Conservation (phyloP, 2,113 vertebrate species). For the Cyphomyrus plagiostoma region DNA sequence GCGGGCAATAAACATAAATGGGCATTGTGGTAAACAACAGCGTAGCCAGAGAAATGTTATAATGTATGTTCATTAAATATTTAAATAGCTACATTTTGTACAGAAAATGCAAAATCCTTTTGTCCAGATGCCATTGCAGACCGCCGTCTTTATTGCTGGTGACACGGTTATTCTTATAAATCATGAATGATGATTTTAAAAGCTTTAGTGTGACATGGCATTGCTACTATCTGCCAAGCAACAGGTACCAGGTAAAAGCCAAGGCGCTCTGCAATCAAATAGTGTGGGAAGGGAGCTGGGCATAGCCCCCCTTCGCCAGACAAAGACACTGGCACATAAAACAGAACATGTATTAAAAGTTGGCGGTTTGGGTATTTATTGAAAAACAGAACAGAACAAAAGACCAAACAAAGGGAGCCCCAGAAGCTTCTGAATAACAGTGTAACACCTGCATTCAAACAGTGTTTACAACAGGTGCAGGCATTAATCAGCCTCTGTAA, state of each 20-base stretch:
- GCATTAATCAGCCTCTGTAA: background rate
- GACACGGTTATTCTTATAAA: background rate
- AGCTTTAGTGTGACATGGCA: background rate
- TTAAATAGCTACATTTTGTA: background rate
- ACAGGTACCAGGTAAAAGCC: background rate
- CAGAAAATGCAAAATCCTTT: background rate
- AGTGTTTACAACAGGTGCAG: background rate
- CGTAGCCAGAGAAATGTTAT: background rate
- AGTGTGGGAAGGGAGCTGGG: background rate
- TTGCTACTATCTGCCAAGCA: background rate
- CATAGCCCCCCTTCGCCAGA: background rate
- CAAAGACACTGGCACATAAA: background rate
- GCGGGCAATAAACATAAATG: background rate
- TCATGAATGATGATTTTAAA: background rate
- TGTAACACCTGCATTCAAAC: background rate
- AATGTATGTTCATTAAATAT: background rate
- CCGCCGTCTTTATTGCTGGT: background rate
- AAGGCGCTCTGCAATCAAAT: background rate
- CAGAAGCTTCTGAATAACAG: background rate
- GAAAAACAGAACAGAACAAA: background rate
- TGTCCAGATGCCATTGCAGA: background rate
- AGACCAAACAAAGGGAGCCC: background rate
- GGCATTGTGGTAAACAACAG: background rate
- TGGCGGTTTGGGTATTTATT: background rate
- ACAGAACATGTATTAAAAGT: conserved; percentile 1